Base-by-base conservation (phyloP, 2,797 vertebrate genomes). In the Amphiprion clarkii region DNA sequence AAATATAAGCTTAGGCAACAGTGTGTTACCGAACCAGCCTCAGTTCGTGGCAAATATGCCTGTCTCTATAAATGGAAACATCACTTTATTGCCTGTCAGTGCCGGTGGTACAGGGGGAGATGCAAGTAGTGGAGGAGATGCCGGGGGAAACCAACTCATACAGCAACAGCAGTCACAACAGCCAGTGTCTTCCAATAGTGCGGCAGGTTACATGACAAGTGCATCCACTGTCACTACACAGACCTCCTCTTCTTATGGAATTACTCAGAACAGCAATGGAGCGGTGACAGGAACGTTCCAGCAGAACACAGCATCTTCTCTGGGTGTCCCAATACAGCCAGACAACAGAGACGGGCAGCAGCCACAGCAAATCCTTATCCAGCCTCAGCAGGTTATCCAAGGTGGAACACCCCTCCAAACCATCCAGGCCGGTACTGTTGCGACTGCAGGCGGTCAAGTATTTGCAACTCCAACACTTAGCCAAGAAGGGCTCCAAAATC, bases 41-140 rank as follows among this genome's bases (percentile, higher is more conserved):
- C 98, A 98, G 80, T 98, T 99, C 52, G 92, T 99, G 84, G 95
- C 97, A 74, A 99, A 99, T 61, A 96, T 99, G 93, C 97, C 98
- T 0, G 90, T 99, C 83, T 96, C 96, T 14, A 94, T 99, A 6
- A 99, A 99, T 27, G 98, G 98, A 73, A 99, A 99, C 89, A 98
- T 99, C 91, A 98, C 98, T 3, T 86, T 99, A 86, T 90, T 99
- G 84, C 98, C 98, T 0, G 95, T 99, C 76, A 97, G 96, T 68
- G 61, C 87, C 29, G 90, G 85, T 1, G 64, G 76, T 3, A 21
- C 82, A 3, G 90, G 79, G 51, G 89, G 82, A 25, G 94, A 95
- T 21, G 76, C 73, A 3, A 87, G 25, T 16, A 33, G 70, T 53
- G 81, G 84, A 31, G 92, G 87, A 42, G 90, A 92, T 14, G 16